Evolutionary conservation across 2,888 invertebrate species (phyloP).

Genomic region (Acanthosepion lycidas): DNA sequence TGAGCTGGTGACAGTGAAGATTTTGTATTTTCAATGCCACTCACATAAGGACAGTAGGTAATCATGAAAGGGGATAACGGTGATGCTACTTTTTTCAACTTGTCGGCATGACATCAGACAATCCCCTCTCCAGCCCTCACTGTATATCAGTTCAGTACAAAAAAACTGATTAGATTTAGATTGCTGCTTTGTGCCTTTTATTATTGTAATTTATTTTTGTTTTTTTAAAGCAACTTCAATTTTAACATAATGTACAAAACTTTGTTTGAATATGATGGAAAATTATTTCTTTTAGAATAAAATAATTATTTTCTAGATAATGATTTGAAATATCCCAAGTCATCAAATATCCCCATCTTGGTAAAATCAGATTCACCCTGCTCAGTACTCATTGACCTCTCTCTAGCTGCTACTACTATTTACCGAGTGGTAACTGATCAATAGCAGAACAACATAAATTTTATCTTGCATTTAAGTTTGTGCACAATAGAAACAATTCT

Average conservation of each 20-base stretch:
- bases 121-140: background rate
- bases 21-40: background rate
- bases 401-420: background rate
- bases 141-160: background rate
- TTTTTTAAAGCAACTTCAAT: background rate
- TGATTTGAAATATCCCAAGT: background rate
- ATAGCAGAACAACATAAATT: background rate
- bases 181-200: background rate
- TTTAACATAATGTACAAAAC: background rate
- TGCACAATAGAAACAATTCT: background rate
- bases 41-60: background rate
- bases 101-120: too few relatives aligned
- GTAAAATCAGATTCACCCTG: background rate
- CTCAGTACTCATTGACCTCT: background rate
- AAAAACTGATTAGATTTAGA: background rate
- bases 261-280: background rate
- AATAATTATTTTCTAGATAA: background rate
- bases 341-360: background rate
- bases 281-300: background rate
- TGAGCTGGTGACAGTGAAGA: background rate
- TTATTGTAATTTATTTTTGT: background rate
- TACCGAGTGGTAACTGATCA: background rate
- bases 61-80: too few relatives aligned
- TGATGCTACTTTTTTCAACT: too few relatives aligned
- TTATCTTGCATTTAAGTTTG: background rate